Evolutionary conservation across 1,140 invertebrate genomes (phyloP), one percentile per base, ranked within the genome.

Genomic region (Aphidius ervi): DNA sequence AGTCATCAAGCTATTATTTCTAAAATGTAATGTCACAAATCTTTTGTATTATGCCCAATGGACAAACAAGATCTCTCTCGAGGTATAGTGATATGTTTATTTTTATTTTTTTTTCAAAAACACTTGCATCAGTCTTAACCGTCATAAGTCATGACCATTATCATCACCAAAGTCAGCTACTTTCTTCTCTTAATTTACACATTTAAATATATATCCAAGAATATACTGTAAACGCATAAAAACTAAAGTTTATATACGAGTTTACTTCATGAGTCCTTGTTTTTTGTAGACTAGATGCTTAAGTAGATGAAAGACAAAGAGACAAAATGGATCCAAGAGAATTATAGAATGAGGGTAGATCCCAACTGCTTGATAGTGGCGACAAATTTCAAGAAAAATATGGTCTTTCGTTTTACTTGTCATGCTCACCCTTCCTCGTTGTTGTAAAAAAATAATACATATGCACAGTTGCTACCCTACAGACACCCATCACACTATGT

Each of bases 371-470:
- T 70, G 77, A 79, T 78, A 79, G 66, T 65, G 63, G 67, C 71
- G 77, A 77, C 77, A 78, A 79, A 78, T 79, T 79, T 77, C 66
- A 68, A 71, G 68, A 73, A 74, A 76, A 78, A 78, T 76, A 78
- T 79, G 75, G 68, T 68, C 58, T 50, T 31, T 31, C 23, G 23
- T 45, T 48, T 45, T 61, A 16, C 46, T 57, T 50, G 5, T 56
- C 47, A 47, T 31, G 23, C 23, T 31, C 23, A 31, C 23, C 23
- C 23, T 31, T 31, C 23, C 23, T 31, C 23, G 23, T 31, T 31
- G 23, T 31, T 31, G 23, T 31, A 31, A 31, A 31, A 31, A 31
- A 31, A 31, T 31, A 31, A 31, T 31, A 31, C 23, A 31, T 31
- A 31, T 31, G 1, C 4, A 31, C 23, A 31, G 23, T 31, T 31